phyloP scores from a whole-genome alignment of 2,797 vertebrate species.

The Delichon dasypus region DNA sequence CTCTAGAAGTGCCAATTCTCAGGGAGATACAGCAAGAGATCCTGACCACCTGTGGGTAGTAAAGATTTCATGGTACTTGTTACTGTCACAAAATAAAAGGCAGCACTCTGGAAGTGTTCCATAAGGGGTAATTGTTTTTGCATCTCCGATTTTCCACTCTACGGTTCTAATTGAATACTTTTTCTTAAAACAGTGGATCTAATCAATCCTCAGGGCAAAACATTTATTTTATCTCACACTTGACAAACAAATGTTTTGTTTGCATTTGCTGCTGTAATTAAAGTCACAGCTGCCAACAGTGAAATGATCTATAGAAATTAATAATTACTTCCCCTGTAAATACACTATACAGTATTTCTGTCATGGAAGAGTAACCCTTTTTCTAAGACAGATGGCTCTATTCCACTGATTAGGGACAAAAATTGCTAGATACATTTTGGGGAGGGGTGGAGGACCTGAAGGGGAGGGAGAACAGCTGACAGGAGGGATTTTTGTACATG shows the following conservation, averaged over 20 bases:
- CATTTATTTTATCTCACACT: background rate
- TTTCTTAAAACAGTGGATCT: background rate
- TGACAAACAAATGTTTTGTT: background rate
- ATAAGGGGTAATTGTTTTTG: background rate
- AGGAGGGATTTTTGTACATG: background rate
- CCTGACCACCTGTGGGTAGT: background rate
- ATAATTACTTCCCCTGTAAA: background rate
- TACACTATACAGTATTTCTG: background rate
- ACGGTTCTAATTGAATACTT: background rate
- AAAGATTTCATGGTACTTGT: background rate
- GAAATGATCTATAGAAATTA: background rate
- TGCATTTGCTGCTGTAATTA: background rate
- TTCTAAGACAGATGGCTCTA: background rate
- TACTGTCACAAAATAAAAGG: background rate
- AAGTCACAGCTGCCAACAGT: background rate
- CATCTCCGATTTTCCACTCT: background rate
- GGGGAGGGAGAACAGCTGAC: background rate
- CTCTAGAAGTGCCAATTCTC: background rate
- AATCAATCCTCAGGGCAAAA: background rate
- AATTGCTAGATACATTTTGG: background rate
- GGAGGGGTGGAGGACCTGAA: background rate
- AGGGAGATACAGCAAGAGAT: background rate
- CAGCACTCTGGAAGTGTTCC: background rate
- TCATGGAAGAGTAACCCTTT: background rate
- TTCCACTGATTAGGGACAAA: background rate